Percentiles rank a stretch among this genome's conserved stretches.
Evolutionary conservation across 2,888 invertebrate genomes (phyloP).

Genomic region (Agrypnus murinus): DNA sequence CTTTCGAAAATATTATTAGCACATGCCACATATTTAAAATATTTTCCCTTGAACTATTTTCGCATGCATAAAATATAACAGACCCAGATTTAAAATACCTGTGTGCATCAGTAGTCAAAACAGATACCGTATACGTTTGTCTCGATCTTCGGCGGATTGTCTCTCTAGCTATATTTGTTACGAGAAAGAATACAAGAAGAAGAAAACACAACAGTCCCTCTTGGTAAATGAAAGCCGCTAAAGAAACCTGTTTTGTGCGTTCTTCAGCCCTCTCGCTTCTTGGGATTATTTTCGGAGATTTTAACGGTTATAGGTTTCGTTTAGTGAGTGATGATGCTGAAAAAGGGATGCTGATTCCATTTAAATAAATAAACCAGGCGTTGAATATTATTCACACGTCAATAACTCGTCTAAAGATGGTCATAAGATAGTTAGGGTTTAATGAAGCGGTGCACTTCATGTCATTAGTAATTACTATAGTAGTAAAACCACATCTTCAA

Average conservation of each 20-base stretch:
- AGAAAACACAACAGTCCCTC: conserved; percentile 26
- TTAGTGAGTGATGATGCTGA: too few species aligned
- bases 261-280: conserved; percentile 16
- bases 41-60: neutral
- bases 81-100: neutral
- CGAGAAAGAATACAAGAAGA: neutral
- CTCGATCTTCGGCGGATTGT: conserved; percentile 28
- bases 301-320: conserved; percentile 14
- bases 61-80: conserved; percentile 7
- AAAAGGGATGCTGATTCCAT: too few species aligned
- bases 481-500: conserved; percentile 7
- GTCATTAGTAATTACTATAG: neutral
- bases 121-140: conserved; percentile 9
- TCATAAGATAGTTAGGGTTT: conserved; percentile 7
- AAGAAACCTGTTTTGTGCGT: conserved; percentile 10
- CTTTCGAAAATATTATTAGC: conserved; percentile 22
- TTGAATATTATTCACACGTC: too few species aligned
- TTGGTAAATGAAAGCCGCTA: conserved; percentile 13
- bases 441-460: neutral
- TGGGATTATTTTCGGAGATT: conserved; percentile 24
- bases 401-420: neutral
- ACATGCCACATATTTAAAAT: neutral
- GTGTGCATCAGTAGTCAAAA: conserved; percentile 6
- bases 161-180: conserved; percentile 18
- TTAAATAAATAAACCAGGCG: too few species aligned